Conservation (phyloP, 2,113 vertebrate genomes). For the mouse (Mus musculus) region DNA sequence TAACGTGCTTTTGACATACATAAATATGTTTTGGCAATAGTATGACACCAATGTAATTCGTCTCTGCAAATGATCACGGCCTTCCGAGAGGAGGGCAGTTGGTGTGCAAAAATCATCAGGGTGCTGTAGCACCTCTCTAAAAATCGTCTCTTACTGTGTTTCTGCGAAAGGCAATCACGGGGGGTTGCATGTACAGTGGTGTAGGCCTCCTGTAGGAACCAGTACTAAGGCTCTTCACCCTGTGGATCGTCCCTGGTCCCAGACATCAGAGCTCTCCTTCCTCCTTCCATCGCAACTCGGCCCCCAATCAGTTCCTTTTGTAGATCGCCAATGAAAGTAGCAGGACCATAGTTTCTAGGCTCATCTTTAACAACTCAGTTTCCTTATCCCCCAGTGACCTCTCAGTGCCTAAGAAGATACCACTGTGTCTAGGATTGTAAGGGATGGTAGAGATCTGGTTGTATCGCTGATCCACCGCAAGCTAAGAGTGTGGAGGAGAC, state of each 20-base stretch:
- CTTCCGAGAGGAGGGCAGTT: neutral
- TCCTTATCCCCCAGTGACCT: neutral
- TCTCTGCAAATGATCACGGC: constrained; percentile 3
- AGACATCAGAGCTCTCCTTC: neutral
- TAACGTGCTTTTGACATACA: constrained; percentile 9
- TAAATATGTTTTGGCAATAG: constrained; percentile 18
- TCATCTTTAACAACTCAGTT: neutral
- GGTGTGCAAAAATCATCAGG: neutral
- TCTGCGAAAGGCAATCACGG: neutral
- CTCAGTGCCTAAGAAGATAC: neutral
- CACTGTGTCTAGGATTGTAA: neutral
- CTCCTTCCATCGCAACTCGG: too few relatives aligned
- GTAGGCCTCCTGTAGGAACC: neutral
- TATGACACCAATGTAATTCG: constrained; percentile 8
- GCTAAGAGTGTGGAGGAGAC: neutral
- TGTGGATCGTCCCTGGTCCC: neutral
- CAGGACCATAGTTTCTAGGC: neutral
- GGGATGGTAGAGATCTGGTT: neutral
- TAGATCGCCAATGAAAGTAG: neutral
- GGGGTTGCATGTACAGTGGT: neutral
- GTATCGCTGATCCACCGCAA: neutral
- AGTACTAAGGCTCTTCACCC: neutral
- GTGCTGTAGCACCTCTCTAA: neutral
- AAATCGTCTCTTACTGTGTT: neutral
- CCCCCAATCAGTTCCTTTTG: neutral